Percentiles rank a stretch among this genome's conserved stretches.
Conservation (phyloP, 2,113 vertebrate species). For the Lates calcarifer region DNA sequence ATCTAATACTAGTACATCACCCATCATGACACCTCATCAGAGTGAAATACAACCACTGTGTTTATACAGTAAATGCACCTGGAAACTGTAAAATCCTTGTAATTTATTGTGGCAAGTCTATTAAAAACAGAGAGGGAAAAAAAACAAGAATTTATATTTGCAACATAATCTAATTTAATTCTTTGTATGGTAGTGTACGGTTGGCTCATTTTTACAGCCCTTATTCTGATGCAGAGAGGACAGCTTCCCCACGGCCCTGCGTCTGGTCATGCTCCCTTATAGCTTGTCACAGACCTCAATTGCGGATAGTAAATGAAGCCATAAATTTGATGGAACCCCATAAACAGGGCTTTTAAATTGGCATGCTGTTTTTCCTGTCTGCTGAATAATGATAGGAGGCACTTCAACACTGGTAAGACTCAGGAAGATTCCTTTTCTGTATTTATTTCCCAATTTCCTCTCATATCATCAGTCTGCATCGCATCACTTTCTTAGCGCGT, state of each 20-base stretch:
- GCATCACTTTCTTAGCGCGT: conserved; percentile 56
- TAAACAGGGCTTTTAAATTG: conserved; percentile 74
- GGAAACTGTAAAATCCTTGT: conserved; percentile 49
- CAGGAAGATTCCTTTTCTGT: conserved; percentile 48
- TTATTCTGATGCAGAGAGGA: conserved; percentile 35
- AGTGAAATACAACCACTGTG: conserved; percentile 57
- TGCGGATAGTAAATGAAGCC: conserved; percentile 72
- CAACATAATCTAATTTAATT: conserved; percentile 43
- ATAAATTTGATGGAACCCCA: conserved; percentile 75
- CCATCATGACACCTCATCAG: conserved; percentile 62
- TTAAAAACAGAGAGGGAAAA: conserved; percentile 9
- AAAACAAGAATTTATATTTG: conserved; percentile 5
- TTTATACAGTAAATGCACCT: conserved; percentile 47
- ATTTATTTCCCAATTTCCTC: conserved; percentile 71
- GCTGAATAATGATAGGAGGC: conserved; percentile 63
- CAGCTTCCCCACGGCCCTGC: conserved; percentile 18
- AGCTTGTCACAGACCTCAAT: conserved; percentile 72
- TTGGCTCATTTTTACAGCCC: conserved; percentile 49
- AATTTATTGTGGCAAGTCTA: conserved; percentile 5
- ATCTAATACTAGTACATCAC: conserved; percentile 72
- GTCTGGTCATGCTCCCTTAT: conserved; percentile 57
- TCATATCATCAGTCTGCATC: conserved; percentile 63
- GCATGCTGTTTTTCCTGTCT: conserved; percentile 57
- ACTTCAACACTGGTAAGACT: conserved; percentile 55
- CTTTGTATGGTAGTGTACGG: conserved; percentile 3